Evolutionary conservation across 2,797 vertebrate genomes (phyloP), one percentile per base, ranked within the genome.

Genomic region (Tokudaia muenninki): DNA sequence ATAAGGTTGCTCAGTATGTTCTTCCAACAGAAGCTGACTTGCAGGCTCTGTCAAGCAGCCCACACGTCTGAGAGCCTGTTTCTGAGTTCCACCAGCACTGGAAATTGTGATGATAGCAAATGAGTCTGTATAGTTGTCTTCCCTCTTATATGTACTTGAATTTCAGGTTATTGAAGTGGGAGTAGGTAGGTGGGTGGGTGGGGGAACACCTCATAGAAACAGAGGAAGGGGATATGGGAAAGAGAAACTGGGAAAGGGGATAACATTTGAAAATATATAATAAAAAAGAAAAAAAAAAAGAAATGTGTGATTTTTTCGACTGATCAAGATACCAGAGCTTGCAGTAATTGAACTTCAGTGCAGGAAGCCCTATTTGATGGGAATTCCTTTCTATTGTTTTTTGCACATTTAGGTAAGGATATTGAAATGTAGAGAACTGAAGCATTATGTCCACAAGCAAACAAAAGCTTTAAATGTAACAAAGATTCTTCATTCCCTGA

Each of bases 1-100:
- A 98, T 95, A 98, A 98, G 98, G 97, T 95, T 98, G 91, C 94
- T 95, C 97, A 93, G 87, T 98, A 97, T 98, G 98, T 89, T 97
- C 96, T 97, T 96, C 97, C 97, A 94, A 67, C 78, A 96, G 94
- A 97, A 97, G 87, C 91, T 92, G 96, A 59, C 96, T 95, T 98
- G 95, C 97, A 96, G 89, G 74, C 96, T 92, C 67, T 74, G 12
- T 94, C 86, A 86, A 65, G 44, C 94, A 93, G 77, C 92, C 95
- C 80, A 86, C 92, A 96, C 77, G 91, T 96, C 92, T 87, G 94
- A 97, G 72, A 90, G 80, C 95, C 93, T 86, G 91, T 72, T 86
- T 93, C 74, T 90, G 93, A 79, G 74, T 50, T 83, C 44, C 77
- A 67, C 88, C 94, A 90, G 92, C 29, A 57, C n/a, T 89, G 91